phyloP scores from a whole-genome alignment of 2,797 vertebrate species.

The Microctenopoma steveboyesi region DNA sequence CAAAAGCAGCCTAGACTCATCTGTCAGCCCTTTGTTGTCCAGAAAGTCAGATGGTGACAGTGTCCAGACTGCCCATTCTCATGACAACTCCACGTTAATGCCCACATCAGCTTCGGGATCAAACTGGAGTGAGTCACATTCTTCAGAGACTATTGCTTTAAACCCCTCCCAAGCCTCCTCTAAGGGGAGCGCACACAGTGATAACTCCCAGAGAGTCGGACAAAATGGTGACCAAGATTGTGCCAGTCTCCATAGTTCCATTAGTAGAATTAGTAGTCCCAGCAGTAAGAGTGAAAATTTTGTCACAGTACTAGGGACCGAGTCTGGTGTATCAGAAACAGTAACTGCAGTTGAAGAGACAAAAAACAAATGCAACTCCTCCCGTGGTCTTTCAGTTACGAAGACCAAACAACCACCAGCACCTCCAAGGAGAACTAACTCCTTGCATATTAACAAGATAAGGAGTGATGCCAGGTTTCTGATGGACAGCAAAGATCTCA shows the following conservation, averaged over 20 bases:
- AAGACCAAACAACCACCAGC: constrained; percentile 91
- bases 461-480: constrained; percentile 49
- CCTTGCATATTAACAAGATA: constrained; percentile 83
- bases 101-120: constrained; percentile 75
- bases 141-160: constrained; percentile 91
- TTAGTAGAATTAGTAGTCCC: constrained; percentile 65
- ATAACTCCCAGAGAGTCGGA: constrained; percentile 39
- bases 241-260: constrained; percentile 73
- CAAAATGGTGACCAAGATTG: constrained; percentile 66
- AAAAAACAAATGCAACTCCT: constrained; percentile 83
- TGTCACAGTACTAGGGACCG: constrained; percentile 35
- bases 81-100: constrained; percentile 76
- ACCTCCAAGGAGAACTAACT: constrained; percentile 89
- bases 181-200: constrained; percentile 78
- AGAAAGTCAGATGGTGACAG: constrained; percentile 80
- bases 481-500: constrained; percentile 50
- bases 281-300: constrained; percentile 46
- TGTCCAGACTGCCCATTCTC: constrained; percentile 78
- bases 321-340: constrained; percentile 26
- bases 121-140: constrained; percentile 91
- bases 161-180: constrained; percentile 90
- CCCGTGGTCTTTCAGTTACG: constrained; percentile 89
- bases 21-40: constrained; percentile 88
- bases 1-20: constrained; percentile 85
- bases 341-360: constrained; percentile 73